phyloP scores from a whole-genome alignment of 2,797 vertebrate species.

The Pseudomugil tenellus region DNA sequence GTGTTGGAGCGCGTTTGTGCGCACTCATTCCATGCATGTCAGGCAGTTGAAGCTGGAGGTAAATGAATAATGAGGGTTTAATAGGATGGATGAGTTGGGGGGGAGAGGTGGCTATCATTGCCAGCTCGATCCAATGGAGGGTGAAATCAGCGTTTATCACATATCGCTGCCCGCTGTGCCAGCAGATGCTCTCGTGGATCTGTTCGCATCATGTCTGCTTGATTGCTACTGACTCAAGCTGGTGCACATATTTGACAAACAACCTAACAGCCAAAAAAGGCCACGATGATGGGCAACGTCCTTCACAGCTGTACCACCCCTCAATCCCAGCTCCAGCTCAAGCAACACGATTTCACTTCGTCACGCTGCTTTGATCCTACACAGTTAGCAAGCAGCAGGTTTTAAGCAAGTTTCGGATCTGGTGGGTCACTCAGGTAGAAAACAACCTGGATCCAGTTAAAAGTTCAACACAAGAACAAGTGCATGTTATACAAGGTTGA shows the following conservation, averaged over 20 bases:
- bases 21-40: constrained; percentile 58
- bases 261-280: constrained; percentile 57
- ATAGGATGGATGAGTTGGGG: constrained; percentile 70
- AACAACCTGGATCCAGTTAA: neutral
- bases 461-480: neutral
- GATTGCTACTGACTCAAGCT: constrained; percentile 67
- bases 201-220: constrained; percentile 59
- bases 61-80: constrained; percentile 79
- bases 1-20: constrained; percentile 22
- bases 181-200: constrained; percentile 70
- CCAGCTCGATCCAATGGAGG: constrained; percentile 71
- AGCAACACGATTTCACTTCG: constrained; percentile 12
- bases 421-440: neutral
- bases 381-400: neutral
- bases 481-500: neutral
- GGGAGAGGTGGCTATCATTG: constrained; percentile 65
- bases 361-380: constrained; percentile 5
- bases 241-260: constrained; percentile 67
- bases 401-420: neutral
- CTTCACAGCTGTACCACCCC: constrained; percentile 56
- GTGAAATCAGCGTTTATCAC: constrained; percentile 79
- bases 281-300: constrained; percentile 36
- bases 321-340: constrained; percentile 21
- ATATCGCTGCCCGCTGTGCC: constrained; percentile 65
- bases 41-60: constrained; percentile 61